Conservation (phyloP, 2,888 invertebrate species). For the Taenaris catops region DNA sequence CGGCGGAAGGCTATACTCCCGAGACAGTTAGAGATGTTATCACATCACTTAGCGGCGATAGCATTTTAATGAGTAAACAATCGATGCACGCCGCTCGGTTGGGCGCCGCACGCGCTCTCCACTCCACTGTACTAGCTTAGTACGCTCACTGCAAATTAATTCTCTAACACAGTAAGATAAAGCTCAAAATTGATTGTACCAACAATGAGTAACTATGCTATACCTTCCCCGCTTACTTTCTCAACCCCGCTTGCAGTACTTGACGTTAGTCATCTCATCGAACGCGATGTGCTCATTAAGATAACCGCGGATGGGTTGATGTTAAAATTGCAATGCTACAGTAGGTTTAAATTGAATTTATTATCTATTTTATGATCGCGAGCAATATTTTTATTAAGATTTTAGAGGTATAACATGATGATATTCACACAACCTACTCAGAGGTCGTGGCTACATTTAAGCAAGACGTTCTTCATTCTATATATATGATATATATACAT, state of each 20-base stretch:
- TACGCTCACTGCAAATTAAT: not conserved
- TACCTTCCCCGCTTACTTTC: conserved; percentile 29
- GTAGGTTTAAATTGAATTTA: conserved; percentile 6
- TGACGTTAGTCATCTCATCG: conserved; percentile 24
- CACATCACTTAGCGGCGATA: conserved; percentile 62
- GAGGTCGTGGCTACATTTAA: too few relatives aligned
- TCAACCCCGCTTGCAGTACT: conserved; percentile 25
- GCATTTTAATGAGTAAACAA: conserved; percentile 80
- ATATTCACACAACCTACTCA: too few relatives aligned
- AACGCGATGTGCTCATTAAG: conserved; percentile 23
- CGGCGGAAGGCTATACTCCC: conserved; percentile 23
- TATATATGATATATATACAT: too few relatives aligned
- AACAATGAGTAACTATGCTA: not conserved
- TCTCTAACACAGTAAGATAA: conserved; percentile 1
- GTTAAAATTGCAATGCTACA: conserved; percentile 20
- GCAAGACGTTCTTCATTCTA: too few relatives aligned
- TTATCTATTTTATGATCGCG: too few relatives aligned
- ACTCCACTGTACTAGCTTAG: conserved; percentile 9
- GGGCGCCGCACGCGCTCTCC: conserved; percentile 59
- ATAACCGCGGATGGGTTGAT: conserved; percentile 21
- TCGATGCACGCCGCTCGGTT: conserved; percentile 73
- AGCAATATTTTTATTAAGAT: too few relatives aligned
- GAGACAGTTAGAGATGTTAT: conserved; percentile 75
- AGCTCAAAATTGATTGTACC: not conserved
- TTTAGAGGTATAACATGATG: too few relatives aligned